A percentile compares a stretch with the other conserved stretches of the same genome.
phyloP scores from a whole-genome alignment of 2,113 vertebrate genomes.

The Oriolus oriolus region DNA sequence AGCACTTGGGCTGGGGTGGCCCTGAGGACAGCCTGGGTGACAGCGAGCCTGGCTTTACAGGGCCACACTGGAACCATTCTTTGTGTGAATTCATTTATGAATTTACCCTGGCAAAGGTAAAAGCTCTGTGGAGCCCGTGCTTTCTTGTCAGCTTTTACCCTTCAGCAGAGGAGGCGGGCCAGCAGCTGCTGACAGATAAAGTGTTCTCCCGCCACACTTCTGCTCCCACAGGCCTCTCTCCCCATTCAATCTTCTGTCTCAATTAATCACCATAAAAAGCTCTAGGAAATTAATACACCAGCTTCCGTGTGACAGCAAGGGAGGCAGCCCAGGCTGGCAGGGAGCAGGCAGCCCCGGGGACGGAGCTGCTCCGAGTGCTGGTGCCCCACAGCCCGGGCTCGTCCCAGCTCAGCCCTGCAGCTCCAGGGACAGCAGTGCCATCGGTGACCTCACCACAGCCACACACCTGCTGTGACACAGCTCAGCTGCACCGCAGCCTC shows the following conservation, averaged over 20 bases:
- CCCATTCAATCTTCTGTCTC: neutral
- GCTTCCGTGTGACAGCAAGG: neutral
- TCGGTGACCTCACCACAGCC: neutral
- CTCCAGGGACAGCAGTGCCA: neutral
- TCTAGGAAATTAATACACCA: neutral
- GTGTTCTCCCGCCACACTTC: neutral
- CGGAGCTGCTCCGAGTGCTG: neutral
- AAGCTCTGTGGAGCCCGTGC: neutral
- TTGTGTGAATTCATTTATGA: neutral
- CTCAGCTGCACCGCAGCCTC: neutral
- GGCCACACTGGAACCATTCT: neutral
- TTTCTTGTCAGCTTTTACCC: neutral
- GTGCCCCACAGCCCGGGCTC: fast-evolving
- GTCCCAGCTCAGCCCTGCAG: neutral
- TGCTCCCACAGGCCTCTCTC: conserved; percentile 13
- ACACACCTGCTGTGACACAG: neutral
- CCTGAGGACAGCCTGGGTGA: neutral
- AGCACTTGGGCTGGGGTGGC: fast-evolving
- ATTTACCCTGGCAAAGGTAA: neutral
- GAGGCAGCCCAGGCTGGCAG: neutral
- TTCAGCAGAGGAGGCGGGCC: neutral
- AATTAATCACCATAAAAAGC: conserved; percentile 21
- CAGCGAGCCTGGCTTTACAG: neutral
- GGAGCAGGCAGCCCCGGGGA: neutral
- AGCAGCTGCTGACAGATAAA: conserved; percentile 14